Conservation (phyloP, 35 echinoderm and acorn worm species). For the Patiria miniata region DNA sequence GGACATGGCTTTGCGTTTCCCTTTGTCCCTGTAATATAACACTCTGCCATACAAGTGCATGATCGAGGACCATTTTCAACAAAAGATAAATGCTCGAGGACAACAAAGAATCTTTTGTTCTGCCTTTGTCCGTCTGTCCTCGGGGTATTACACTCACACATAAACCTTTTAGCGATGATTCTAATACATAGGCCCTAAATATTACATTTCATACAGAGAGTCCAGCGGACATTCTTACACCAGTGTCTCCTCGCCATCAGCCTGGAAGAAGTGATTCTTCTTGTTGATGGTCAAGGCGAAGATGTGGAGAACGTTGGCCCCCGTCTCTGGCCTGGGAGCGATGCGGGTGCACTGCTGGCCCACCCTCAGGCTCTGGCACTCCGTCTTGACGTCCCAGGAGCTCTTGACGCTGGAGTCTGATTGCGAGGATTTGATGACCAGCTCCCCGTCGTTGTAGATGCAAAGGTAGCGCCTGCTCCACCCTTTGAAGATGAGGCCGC, state of each 20-base stretch:
- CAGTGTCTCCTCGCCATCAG: constrained; percentile 51
- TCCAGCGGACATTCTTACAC: constrained; percentile 43
- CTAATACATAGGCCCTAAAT: neutral
- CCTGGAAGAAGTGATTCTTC: constrained; percentile 65
- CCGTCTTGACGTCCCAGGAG: constrained; percentile 41
- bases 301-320: constrained; percentile 38
- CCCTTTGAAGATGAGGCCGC: constrained; percentile 54
- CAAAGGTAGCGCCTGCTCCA: constrained; percentile 61
- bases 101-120: too few relatives aligned
- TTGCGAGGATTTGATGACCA: constrained; percentile 35
- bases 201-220: neutral
- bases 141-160: too few relatives aligned
- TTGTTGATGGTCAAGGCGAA: constrained; percentile 58
- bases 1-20: too few relatives aligned
- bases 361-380: constrained; percentile 65
- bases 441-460: constrained; percentile 62
- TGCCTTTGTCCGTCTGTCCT: too few relatives aligned
- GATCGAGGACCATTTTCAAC: too few relatives aligned
- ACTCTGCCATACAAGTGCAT: too few relatives aligned
- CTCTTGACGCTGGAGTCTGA: constrained; percentile 17
- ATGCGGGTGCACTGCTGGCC: constrained; percentile 50
- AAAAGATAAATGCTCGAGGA: too few relatives aligned
- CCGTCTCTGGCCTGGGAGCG: constrained; percentile 42
- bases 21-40: too few relatives aligned
- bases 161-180: neutral